phyloP scores from a whole-genome alignment of 2,888 invertebrate genomes.

The Drosophila subsilvestris region DNA sequence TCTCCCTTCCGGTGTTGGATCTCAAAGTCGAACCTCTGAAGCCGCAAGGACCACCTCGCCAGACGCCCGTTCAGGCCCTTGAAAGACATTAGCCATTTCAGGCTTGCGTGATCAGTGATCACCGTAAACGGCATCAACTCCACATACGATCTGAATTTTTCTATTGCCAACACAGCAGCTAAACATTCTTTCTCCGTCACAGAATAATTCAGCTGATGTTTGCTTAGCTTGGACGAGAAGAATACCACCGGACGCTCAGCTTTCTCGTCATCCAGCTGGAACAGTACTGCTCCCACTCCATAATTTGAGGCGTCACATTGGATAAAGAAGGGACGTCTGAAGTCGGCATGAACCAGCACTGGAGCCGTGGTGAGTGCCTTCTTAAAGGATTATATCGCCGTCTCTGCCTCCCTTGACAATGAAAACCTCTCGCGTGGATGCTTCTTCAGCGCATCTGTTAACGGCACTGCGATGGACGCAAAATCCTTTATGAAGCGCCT shows the following conservation, averaged over 20 bases:
- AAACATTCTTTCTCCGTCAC: constrained; percentile 3
- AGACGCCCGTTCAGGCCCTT: not conserved
- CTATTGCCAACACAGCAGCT: not conserved
- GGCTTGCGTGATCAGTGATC: constrained; percentile 1
- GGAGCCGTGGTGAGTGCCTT: too few relatives aligned
- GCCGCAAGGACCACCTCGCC: not conserved
- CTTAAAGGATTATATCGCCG: too few relatives aligned
- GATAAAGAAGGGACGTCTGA: too few relatives aligned
- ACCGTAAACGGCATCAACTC: not conserved
- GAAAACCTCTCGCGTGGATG: not conserved
- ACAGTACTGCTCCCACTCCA: not conserved
- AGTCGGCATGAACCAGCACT: too few relatives aligned
- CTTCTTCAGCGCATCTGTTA: constrained; percentile 1
- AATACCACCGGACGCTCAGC: not conserved
- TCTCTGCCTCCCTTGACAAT: not conserved
- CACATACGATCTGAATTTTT: not conserved
- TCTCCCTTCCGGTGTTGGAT: not conserved
- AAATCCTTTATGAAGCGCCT: constrained; percentile 1
- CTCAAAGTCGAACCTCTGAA: not conserved
- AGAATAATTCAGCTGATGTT: not conserved
- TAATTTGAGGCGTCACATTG: too few relatives aligned
- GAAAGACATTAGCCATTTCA: not conserved
- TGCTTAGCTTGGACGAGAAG: not conserved
- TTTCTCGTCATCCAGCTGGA: not conserved
- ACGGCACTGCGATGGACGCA: not conserved